Evolutionary conservation across 2,113 vertebrate genomes (phyloP).

Genomic region (Rhabdomys dilectus): DNA sequence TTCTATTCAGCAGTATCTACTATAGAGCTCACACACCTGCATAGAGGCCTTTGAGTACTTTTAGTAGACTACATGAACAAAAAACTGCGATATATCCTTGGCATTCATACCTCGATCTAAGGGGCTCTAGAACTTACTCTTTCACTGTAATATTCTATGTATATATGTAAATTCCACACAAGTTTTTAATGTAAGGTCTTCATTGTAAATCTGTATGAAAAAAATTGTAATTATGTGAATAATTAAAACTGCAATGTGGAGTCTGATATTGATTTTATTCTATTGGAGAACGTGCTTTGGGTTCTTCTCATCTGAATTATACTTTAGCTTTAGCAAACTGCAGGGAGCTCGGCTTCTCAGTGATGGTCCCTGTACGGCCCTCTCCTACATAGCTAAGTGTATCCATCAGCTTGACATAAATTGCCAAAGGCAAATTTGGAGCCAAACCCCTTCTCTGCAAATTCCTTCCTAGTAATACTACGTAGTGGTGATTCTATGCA

Average conservation of each 20-base stretch:
- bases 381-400: too few relatives aligned
- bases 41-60: neutral
- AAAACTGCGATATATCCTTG: neutral
- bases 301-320: constrained; percentile 9
- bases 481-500: neutral
- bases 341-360: neutral
- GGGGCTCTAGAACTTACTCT: neutral
- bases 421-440: neutral
- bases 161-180: neutral
- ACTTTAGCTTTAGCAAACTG: neutral
- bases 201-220: neutral
- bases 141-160: neutral
- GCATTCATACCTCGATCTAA: neutral
- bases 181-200: neutral
- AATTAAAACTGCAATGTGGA: neutral
- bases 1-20: neutral
- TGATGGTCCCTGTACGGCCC: neutral
- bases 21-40: neutral
- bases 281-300: neutral
- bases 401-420: neutral
- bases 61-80: neutral
- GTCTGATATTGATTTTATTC: neutral
- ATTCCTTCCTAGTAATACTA: neutral
- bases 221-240: neutral
- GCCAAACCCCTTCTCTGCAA: neutral